Evolutionary conservation across 2,113 vertebrate genomes (phyloP).

Genomic region (Pholis gunnellus): DNA sequence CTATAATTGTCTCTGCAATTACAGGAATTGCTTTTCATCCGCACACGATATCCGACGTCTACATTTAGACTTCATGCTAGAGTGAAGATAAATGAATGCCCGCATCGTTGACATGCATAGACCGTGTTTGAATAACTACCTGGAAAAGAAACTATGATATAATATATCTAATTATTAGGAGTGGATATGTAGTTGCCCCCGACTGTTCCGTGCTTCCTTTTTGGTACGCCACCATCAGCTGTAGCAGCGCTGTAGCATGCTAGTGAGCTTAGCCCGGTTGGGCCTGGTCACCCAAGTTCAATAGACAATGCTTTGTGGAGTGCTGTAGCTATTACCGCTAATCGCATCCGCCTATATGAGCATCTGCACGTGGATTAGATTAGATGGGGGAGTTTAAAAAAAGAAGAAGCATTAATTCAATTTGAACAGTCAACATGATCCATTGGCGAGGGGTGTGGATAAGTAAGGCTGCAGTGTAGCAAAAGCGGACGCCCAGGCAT

Average conservation of each 20-base stretch:
- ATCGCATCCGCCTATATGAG: slow-evolving; percentile 27
- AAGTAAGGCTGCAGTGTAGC: slow-evolving; percentile 33
- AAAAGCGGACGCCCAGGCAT: slow-evolving; percentile 11
- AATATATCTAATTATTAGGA: not conserved
- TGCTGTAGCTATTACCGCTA: slow-evolving; percentile 23
- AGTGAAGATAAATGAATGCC: not conserved
- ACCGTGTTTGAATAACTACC: not conserved
- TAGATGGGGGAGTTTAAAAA: slow-evolving; percentile 12
- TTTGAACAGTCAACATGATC: slow-evolving; percentile 48
- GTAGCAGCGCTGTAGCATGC: not conserved
- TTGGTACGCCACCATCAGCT: not conserved
- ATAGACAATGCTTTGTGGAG: not conserved
- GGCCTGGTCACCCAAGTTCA: not conserved
- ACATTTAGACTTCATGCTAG: not conserved
- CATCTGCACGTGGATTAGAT: slow-evolving; percentile 39
- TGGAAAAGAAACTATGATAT: not conserved
- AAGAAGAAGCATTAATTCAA: slow-evolving; percentile 41
- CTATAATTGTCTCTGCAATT: not conserved
- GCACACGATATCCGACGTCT: not conserved
- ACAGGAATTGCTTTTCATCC: not conserved
- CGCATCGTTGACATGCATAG: not conserved
- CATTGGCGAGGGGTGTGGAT: slow-evolving; percentile 34
- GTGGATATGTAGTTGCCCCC: not conserved
- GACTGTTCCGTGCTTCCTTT: not conserved
- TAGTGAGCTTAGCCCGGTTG: not conserved